Evolutionary conservation across 2,888 invertebrate species (phyloP), one percentile per base, ranked within the genome.

Genomic region (Mesorhabditis spiculigera): DNA sequence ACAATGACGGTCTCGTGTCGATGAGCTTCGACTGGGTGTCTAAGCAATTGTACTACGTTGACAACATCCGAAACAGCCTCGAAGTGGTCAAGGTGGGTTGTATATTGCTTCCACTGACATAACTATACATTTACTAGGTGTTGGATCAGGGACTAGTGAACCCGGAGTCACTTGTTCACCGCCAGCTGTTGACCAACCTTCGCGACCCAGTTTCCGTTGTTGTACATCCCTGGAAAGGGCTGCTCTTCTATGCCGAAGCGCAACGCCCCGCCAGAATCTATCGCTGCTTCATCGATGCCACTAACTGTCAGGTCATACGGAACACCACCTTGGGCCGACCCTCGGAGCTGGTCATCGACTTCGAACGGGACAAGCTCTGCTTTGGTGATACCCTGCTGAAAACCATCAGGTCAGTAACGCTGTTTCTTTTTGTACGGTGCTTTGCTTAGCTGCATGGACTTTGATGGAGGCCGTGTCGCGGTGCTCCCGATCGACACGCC

Each of bases 1-100:
- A 95, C 86, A 95, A 96, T 86, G 95, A 95, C 88, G 95, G 95
- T 0, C 95, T 95, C 0, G 95, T 96, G 88, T 95, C 95, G 0
- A 88, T 96, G 70, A 94, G 95, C 0, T 92, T 95, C 1, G 95
- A 96, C 86, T 96, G 95, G 95, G 93, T 92, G 0, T 92, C 94
- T 0, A 94, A 94, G 86, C 95, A 95, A 87, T 88, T 96, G 5
- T 95, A 95, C 87, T 95, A 94, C 87, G 95, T 96, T 68, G 95
- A 95, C 86, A 93, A 94, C 10, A 90, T 95, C 70, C 92, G 94
- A 86, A 95, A 95, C 75, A 94, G 95, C 0, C 88, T 97, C 0
- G 95, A 95, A 84, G 80, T 75, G 8, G 63, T 69, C 67, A 71
- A 66, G 43, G 28, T 28, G 3, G 1, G 28, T 28, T 28, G 28